A percentile compares a stretch with the other conserved stretches of the same genome.
Conservation (phyloP, 2,888 invertebrate genomes). For the Leucania comma region DNA sequence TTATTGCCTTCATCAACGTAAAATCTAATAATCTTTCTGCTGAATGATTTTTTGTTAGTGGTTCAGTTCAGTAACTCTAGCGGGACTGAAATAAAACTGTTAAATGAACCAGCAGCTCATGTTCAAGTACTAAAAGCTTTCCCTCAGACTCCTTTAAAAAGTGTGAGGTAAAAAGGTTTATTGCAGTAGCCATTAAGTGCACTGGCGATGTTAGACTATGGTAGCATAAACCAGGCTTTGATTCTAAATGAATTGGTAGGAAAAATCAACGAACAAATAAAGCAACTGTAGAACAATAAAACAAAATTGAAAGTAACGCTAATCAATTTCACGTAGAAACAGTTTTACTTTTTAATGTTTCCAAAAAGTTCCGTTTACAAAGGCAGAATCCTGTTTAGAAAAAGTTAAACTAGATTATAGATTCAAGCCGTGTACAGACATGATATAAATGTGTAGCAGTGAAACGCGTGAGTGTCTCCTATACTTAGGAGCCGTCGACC, state of each 20-base stretch:
- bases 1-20: constrained; percentile 32
- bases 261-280: background rate
- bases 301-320: background rate
- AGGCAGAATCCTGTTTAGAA: background rate
- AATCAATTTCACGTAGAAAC: background rate
- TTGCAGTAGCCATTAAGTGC: constrained; percentile 15
- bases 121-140: constrained; percentile 35
- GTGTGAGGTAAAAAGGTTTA: constrained; percentile 13
- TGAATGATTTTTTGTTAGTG: constrained; percentile 15
- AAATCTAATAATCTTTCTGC: constrained; percentile 12
- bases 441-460: constrained; percentile 26
- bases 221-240: background rate
- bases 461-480: constrained; percentile 17
- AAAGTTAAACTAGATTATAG: constrained; percentile 9
- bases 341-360: background rate
- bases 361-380: background rate
- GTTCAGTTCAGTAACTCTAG: constrained; percentile 8
- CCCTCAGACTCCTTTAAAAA: constrained; percentile 1
- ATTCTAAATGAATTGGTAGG: background rate
- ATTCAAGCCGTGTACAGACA: constrained; percentile 27
- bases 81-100: constrained; percentile 26
- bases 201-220: background rate
- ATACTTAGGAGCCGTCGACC: constrained; percentile 10
- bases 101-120: constrained; percentile 18
- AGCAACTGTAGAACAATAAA: background rate